Evolutionary conservation across 2,797 vertebrate species (phyloP), one percentile per base, ranked within the genome.

Genomic region (Labroides dimidiatus): DNA sequence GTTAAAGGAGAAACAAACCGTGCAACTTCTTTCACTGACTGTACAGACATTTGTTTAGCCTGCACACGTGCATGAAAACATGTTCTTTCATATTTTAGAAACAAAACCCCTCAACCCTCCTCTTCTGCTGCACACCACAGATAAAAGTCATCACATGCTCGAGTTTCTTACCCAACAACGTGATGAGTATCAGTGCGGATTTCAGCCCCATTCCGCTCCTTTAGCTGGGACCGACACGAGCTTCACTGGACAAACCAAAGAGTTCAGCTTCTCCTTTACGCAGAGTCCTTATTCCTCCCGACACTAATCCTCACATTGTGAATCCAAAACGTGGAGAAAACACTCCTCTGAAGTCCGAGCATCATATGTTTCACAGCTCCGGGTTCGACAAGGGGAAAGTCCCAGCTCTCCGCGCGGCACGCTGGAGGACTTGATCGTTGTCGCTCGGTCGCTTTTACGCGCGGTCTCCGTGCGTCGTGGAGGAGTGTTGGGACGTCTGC

Each of bases 151-250:
- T 23, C 36, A 24, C 23, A 36, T 1, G 30, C 17, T 9, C 17
- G 21, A 4, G 17, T 41, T 23, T 77, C 88, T 90, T 79, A 91
- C 90, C 90, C 56, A 84, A 44, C 64, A 83, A 56, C 57, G 69
- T 78, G n/a, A 77, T 4, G 13, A 93, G 78, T 1, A 91, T 59
- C 62, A 87, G 70, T 0, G 71, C 14, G 20, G 63, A 53, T 43
- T 70, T 55, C 9, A 65, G 64, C 48, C 62, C 84, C 91, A 91
- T 91, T 19, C 59, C 52, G 70, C 54, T 37, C 55, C 37, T 39
- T 7, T 16, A n/a, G 3, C 13, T 14, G 8, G 49, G 49, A 9
- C 0, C 24, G 11, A 63, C 45, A 23, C 33, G 11, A 64, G 17
- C 20, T 70, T 77, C n/a, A 56, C 50, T 49, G 64, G 45, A 67